Conservation (phyloP, 1,140 invertebrate genomes). For the Sesamia nonagrioides region DNA sequence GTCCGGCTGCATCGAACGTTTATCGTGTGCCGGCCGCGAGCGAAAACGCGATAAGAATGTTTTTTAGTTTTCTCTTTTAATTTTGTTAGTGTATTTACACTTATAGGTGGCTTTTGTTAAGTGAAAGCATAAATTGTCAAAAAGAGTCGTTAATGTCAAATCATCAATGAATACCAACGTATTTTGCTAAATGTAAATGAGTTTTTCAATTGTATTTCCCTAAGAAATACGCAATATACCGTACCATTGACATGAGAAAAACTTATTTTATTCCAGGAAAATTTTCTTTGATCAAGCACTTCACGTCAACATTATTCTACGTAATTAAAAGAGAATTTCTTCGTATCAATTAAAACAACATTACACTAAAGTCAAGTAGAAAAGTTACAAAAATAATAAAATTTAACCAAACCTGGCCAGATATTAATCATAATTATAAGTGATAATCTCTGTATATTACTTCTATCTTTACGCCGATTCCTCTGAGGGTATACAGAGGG, state of each 20-base stretch:
- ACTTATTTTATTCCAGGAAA: too few species aligned
- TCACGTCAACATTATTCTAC: too few species aligned
- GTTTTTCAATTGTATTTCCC: too few species aligned
- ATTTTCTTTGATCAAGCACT: too few species aligned
- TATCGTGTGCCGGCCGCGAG: conserved; percentile 68
- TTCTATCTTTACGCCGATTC: conserved; percentile 12
- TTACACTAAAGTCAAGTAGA: background rate
- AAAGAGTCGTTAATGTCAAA: background rate
- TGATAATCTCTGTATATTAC: conserved; percentile 23
- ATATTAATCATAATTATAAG: conserved; percentile 27
- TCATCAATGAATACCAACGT: background rate
- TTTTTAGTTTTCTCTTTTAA: conserved; percentile 21
- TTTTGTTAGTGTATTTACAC: conserved; percentile 13
- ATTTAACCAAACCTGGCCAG: background rate
- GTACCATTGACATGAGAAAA: too few species aligned
- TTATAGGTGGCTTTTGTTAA: background rate
- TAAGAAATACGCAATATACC: too few species aligned
- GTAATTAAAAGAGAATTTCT: background rate
- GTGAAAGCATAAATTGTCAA: background rate
- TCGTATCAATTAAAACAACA: background rate
- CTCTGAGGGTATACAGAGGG: conserved; percentile 7
- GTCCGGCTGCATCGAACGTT: conserved; percentile 82
- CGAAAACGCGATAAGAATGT: conserved; percentile 47
- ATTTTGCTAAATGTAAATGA: too few species aligned
- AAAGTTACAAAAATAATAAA: conserved; percentile 1